A percentile compares a stretch with the other conserved stretches of the same genome.
phyloP scores from a whole-genome alignment of 2,888 invertebrate species.

The Phaonia tiefii region DNA sequence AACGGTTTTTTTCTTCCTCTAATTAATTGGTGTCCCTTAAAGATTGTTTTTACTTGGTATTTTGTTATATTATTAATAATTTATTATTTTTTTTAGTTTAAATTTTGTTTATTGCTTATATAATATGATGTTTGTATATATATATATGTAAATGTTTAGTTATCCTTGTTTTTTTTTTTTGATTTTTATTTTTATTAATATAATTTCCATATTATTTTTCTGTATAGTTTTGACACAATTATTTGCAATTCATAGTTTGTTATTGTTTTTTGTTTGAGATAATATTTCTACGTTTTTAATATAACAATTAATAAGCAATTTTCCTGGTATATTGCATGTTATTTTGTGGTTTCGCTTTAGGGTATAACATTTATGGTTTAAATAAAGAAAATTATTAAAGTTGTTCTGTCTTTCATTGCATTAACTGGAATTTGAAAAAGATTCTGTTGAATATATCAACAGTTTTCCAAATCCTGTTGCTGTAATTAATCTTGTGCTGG shows the following conservation, averaged over 20 bases:
- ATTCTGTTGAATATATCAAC: too few relatives aligned
- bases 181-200: not conserved
- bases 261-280: slow-evolving; percentile 27
- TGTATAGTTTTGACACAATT: slow-evolving; percentile 26
- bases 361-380: too few relatives aligned
- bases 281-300: slow-evolving; percentile 8
- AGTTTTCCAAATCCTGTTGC: too few relatives aligned
- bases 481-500: too few relatives aligned
- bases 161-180: slow-evolving; percentile 3
- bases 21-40: slow-evolving; percentile 24
- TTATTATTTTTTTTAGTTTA: too few relatives aligned
- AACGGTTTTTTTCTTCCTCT: slow-evolving; percentile 14
- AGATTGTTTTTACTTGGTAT: slow-evolving; percentile 28
- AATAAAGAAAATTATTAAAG: too few relatives aligned
- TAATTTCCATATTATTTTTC: too few relatives aligned
- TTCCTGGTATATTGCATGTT: not conserved
- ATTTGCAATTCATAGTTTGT: slow-evolving; percentile 33
- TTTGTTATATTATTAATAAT: not conserved
- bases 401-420: too few relatives aligned
- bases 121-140: slow-evolving; percentile 14
- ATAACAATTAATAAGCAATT: slow-evolving; percentile 23
- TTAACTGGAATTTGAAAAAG: too few relatives aligned
- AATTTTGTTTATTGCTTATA: slow-evolving; percentile 30
- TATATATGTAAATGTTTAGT: slow-evolving; percentile 18
- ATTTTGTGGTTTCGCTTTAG: not conserved